Percentiles rank a stretch among this genome's conserved stretches.
Conservation (phyloP, 2,797 vertebrate species). For the Chelidonichthys spinosus region DNA sequence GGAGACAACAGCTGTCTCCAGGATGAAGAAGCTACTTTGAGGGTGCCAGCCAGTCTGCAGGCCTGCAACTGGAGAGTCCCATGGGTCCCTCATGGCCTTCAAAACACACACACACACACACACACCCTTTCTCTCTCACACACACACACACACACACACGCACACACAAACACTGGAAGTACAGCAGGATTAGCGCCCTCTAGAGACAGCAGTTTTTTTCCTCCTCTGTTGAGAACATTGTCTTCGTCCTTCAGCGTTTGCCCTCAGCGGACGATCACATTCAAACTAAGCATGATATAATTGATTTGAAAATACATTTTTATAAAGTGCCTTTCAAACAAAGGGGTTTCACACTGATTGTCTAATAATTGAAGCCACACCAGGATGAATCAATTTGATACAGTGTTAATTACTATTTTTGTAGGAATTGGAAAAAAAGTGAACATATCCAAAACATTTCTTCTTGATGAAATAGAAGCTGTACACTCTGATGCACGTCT, state of each 20-base stretch:
- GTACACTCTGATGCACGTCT: background rate
- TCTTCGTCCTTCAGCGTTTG: slow-evolving; percentile 33
- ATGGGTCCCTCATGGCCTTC: slow-evolving; percentile 74
- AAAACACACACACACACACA: slow-evolving; percentile 38
- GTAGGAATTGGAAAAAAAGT: background rate
- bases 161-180: background rate
- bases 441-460: background rate
- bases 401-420: too few relatives aligned
- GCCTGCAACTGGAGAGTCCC: slow-evolving; percentile 88
- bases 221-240: slow-evolving; percentile 8
- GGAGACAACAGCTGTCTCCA: slow-evolving; percentile 90
- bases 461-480: background rate
- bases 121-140: slow-evolving; percentile 21
- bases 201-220: slow-evolving; percentile 57
- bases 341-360: too few relatives aligned
- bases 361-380: too few relatives aligned
- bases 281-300: background rate
- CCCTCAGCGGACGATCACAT: background rate
- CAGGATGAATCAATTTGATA: too few relatives aligned
- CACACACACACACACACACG: slow-evolving; percentile 41
- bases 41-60: slow-evolving; percentile 94
- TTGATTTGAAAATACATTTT: background rate
- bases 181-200: slow-evolving; percentile 73
- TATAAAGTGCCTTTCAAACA: too few relatives aligned
- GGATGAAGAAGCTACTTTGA: slow-evolving; percentile 89